Evolutionary conservation across 2,797 vertebrate genomes (phyloP).

Genomic region (Sphaeramia orbicularis): DNA sequence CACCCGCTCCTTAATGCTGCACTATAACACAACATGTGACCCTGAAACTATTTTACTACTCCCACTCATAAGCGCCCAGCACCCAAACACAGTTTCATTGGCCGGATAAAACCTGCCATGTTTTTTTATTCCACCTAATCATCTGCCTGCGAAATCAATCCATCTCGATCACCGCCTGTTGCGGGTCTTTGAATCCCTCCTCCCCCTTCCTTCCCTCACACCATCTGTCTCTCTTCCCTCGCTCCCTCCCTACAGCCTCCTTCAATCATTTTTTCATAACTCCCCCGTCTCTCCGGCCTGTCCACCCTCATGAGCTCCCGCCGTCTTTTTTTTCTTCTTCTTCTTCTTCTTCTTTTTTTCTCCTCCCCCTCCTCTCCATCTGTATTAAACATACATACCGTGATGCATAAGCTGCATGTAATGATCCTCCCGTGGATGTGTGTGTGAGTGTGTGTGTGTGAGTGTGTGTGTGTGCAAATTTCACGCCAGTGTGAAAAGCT

Average conservation of each 20-base stretch:
- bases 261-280: conserved; percentile 80
- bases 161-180: conserved; percentile 77
- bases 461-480: conserved; percentile 20
- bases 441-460: conserved; percentile 4
- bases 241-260: conserved; percentile 61
- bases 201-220: conserved; percentile 53
- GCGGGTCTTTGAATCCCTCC: conserved; percentile 65
- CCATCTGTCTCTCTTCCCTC: conserved; percentile 74
- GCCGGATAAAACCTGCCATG: conserved; percentile 58
- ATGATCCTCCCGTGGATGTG: background rate
- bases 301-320: conserved; percentile 57
- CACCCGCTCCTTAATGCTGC: conserved; percentile 52
- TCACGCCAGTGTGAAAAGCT: conserved; percentile 36
- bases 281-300: conserved; percentile 68
- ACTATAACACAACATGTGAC: conserved; percentile 70
- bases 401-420: conserved; percentile 2
- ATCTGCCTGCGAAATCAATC: conserved; percentile 78
- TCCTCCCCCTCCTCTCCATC: conserved; percentile 11
- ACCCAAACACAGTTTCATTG: conserved; percentile 60
- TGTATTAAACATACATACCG: conserved; percentile 59
- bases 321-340: conserved; percentile 3
- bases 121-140: conserved; percentile 72
- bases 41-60: conserved; percentile 64
- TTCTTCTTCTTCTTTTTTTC: background rate
- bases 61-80: conserved; percentile 63